phyloP scores from a whole-genome alignment of 2,888 invertebrate species.

The Eupithecia exiguata region DNA sequence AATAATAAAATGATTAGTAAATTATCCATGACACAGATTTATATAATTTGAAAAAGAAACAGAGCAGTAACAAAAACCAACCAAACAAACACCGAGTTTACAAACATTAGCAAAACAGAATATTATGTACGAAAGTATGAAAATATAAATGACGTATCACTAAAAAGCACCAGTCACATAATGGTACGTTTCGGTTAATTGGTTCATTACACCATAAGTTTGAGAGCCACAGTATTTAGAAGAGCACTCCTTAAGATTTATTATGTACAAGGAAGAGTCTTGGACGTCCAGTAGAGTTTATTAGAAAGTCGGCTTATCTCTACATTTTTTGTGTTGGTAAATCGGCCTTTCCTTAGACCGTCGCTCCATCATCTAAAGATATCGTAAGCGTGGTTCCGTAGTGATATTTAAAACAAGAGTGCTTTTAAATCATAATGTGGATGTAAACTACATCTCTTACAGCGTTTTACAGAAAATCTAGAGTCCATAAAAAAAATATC shows the following conservation, averaged over 20 bases:
- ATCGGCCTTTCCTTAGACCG: conserved; percentile 59
- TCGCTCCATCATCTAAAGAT: conserved; percentile 39
- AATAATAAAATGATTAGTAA: too few species aligned
- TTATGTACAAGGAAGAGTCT: conserved; percentile 77
- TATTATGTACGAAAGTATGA: too few species aligned
- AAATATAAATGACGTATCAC: neutral
- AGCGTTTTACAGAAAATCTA: neutral
- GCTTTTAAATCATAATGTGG: neutral
- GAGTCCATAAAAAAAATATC: neutral
- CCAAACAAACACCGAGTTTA: too few species aligned
- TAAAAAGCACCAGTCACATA: neutral
- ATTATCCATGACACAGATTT: too few species aligned
- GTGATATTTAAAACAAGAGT: conserved; percentile 23
- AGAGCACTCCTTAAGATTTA: conserved; percentile 80
- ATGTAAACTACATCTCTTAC: neutral
- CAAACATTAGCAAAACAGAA: too few species aligned
- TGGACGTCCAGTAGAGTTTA: conserved; percentile 72
- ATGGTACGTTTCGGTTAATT: neutral
- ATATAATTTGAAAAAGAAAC: too few species aligned
- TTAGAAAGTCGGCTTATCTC: conserved; percentile 82
- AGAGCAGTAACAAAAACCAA: too few species aligned
- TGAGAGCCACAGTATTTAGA: conserved; percentile 64
- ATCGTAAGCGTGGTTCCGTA: conserved; percentile 18
- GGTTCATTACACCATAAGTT: conserved; percentile 45
- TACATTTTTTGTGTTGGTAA: conserved; percentile 80